Conservation (phyloP, 2,888 invertebrate species). For the Petrophora chlorosata region DNA sequence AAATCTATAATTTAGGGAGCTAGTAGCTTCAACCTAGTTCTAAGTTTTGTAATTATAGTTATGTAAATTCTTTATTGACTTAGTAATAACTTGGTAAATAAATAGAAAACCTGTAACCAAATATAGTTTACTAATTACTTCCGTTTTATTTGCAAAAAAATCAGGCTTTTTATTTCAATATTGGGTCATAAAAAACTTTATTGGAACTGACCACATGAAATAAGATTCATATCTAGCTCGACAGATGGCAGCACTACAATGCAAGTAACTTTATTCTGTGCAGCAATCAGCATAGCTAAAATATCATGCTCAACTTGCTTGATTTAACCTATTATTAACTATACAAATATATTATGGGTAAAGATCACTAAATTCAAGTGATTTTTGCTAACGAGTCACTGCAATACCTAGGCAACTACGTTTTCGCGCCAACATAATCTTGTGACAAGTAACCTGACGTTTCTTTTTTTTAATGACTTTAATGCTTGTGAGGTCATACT, state of each 20-base stretch:
- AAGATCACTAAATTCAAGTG: too few species aligned
- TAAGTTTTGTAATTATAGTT: constrained; percentile 68
- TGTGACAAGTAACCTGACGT: not conserved
- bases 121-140: constrained; percentile 39
- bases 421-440: too few species aligned
- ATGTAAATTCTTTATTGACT: constrained; percentile 69
- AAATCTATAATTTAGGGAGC: constrained; percentile 42
- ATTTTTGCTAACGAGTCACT: too few species aligned
- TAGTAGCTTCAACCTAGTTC: constrained; percentile 50
- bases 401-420: too few species aligned
- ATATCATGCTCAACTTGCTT: too few species aligned
- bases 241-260: constrained; percentile 13
- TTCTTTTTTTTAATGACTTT: not conserved
- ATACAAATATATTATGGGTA: too few species aligned
- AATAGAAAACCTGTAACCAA: constrained; percentile 52
- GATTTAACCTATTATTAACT: too few species aligned
- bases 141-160: not conserved
- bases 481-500: not conserved
- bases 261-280: too few species aligned
- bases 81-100: constrained; percentile 22
- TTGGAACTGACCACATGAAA: not conserved
- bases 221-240: not conserved
- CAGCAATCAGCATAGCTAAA: too few species aligned
- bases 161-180: not conserved
- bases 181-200: not conserved